These are phyloP conservation scores for Plumapathes pennacea DNA, from an alignment of 92 coral and sea anemone genomes.

Conservation along the genomic window DNA sequence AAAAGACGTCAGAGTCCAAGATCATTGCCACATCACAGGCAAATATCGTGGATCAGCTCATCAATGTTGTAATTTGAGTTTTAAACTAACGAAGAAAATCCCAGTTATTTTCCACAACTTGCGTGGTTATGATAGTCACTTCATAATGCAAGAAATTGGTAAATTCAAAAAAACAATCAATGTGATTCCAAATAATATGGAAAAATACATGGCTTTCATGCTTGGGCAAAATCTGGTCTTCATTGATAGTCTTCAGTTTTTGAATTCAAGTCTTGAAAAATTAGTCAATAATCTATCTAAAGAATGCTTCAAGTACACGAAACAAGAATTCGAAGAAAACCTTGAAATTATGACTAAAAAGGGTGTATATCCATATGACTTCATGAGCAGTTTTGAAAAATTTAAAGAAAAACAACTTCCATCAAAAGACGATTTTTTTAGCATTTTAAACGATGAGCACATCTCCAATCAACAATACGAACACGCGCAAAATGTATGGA, in stretches of 20 bases:
- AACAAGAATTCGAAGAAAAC: too few relatives aligned
- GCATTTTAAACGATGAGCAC: not conserved
- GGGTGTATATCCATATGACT: constrained; percentile 18
- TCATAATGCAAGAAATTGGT: not conserved
- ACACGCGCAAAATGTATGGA: too few relatives aligned
- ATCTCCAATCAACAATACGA: not conserved
- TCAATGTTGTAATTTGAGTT: too few relatives aligned
- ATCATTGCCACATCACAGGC: constrained; percentile 15
- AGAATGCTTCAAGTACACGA: not conserved
- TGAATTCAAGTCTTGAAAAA: constrained; percentile 2
- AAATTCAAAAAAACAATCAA: not conserved
- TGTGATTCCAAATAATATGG: constrained; percentile 12
- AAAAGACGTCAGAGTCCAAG: constrained; percentile 4
- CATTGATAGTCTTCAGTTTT: constrained; percentile 17
- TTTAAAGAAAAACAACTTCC: too few relatives aligned
- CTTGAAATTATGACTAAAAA: constrained; percentile 1
- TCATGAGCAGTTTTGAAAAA: not conserved
- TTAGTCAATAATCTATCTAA: constrained; percentile 8
- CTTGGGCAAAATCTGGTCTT: constrained; percentile 4
- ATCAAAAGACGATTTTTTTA: too few relatives aligned
- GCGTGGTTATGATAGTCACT: too few relatives aligned
- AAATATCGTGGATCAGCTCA: not conserved
- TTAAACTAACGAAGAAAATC: too few relatives aligned
- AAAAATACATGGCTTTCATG: constrained; percentile 16
- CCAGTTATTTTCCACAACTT: too few relatives aligned